These are phyloP conservation scores for Keiferia lycopersicella DNA, from an alignment of 2,888 invertebrate genomes.

Conservation along the genomic window DNA sequence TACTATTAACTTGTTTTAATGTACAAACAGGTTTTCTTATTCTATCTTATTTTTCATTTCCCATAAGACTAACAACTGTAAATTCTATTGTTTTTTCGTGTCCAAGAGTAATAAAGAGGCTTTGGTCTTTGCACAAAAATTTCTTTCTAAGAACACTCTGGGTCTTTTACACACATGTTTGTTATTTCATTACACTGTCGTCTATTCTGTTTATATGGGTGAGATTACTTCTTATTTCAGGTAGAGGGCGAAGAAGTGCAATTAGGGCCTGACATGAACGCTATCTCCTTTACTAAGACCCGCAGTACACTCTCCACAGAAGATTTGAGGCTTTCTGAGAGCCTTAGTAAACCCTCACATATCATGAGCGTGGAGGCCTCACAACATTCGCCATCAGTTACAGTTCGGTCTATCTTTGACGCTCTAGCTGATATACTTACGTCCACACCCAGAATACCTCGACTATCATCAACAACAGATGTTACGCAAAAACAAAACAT, in stretches of 20 bases:
- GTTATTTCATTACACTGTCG: slow-evolving; percentile 37
- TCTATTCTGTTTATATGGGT: slow-evolving; percentile 73
- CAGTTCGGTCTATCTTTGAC: slow-evolving; percentile 79
- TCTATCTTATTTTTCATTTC: slow-evolving; percentile 39
- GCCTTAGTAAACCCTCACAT: slow-evolving; percentile 70
- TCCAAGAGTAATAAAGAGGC: slow-evolving; percentile 76
- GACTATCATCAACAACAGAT: slow-evolving; percentile 70
- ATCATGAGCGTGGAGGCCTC: slow-evolving; percentile 80
- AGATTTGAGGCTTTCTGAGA: slow-evolving; percentile 75
- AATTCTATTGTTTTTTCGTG: slow-evolving; percentile 47
- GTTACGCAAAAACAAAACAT: slow-evolving; percentile 60
- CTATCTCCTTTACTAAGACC: slow-evolving; percentile 76
- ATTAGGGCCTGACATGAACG: slow-evolving; percentile 77
- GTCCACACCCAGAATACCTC: slow-evolving; percentile 71
- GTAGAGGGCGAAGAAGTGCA: slow-evolving; percentile 79
- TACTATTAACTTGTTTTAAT: slow-evolving; percentile 66
- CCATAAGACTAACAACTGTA: slow-evolving; percentile 39
- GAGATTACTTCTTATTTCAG: slow-evolving; percentile 81
- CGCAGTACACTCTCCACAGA: slow-evolving; percentile 74
- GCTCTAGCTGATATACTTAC: slow-evolving; percentile 82
- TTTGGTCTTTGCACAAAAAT: slow-evolving; percentile 75
- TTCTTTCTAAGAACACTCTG: slow-evolving; percentile 37
- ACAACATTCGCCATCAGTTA: slow-evolving; percentile 80
- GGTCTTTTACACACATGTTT: slow-evolving; percentile 42
- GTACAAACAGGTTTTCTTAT: slow-evolving; percentile 40